phyloP scores from a whole-genome alignment of 2,888 invertebrate genomes.

The Rosalia funebris region DNA sequence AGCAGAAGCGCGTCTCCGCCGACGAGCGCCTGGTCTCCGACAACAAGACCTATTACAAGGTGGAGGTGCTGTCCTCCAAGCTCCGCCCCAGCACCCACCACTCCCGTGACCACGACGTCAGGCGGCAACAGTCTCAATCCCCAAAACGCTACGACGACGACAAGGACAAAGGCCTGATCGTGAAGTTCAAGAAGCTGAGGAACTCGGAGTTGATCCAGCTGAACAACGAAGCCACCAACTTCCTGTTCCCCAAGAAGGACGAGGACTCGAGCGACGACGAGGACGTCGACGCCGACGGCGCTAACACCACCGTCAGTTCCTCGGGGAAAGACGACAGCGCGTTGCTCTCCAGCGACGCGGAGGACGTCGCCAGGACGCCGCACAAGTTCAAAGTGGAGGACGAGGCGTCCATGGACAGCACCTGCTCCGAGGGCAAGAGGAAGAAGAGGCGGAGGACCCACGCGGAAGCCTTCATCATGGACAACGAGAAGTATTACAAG shows the following conservation, averaged over 20 bases:
- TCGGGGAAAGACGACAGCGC: constrained; percentile 39
- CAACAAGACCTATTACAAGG: constrained; percentile 72
- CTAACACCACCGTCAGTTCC: constrained; percentile 58
- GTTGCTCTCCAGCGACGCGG: constrained; percentile 36
- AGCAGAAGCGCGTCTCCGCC: constrained; percentile 60
- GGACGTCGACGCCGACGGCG: constrained; percentile 67
- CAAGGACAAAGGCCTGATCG: constrained; percentile 63
- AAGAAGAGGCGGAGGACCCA: constrained; percentile 66
- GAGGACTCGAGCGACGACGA: constrained; percentile 64
- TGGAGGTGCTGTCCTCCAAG: constrained; percentile 77
- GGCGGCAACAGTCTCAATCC: constrained; percentile 38
- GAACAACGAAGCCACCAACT: constrained; percentile 88
- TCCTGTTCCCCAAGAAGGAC: constrained; percentile 81
- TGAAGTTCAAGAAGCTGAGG: constrained; percentile 79
- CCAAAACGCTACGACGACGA: constrained; percentile 40
- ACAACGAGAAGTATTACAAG: constrained; percentile 70
- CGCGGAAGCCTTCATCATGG: constrained; percentile 68
- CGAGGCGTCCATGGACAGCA: constrained; percentile 57
- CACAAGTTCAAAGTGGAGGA: constrained; percentile 50
- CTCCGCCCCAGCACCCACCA: constrained; percentile 67
- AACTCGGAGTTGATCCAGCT: constrained; percentile 78
- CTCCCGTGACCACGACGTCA: constrained; percentile 45
- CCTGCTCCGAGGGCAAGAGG: constrained; percentile 50
- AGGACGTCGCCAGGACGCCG: constrained; percentile 32
- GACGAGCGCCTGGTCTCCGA: constrained; percentile 68